Conservation (phyloP, 2,113 vertebrate species). For the Malaclemys terrapin region DNA sequence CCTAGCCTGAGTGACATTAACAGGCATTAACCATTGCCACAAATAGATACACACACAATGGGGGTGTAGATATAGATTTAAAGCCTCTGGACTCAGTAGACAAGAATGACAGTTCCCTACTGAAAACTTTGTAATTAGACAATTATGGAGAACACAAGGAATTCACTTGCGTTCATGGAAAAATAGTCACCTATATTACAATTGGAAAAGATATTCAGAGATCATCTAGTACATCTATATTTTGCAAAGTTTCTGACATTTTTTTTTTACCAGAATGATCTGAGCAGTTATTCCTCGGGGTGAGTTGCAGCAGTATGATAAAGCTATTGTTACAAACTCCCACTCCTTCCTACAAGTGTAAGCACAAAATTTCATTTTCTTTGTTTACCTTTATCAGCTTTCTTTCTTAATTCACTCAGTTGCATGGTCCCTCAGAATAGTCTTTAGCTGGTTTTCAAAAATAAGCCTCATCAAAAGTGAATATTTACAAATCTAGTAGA, state of each 20-base stretch:
- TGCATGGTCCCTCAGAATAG: background rate
- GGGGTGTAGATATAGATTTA: background rate
- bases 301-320: background rate
- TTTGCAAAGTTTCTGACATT: background rate
- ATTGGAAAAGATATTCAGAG: background rate
- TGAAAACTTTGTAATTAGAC: background rate
- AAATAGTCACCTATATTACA: accelerated
- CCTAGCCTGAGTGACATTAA: background rate
- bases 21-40: accelerated
- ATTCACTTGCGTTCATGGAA: background rate
- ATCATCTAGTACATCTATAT: background rate
- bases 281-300: background rate
- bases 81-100: background rate
- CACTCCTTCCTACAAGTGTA: accelerated
- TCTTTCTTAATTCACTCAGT: background rate
- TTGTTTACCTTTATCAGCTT: background rate
- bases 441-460: background rate
- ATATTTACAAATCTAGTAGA: background rate
- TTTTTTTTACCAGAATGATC: background rate
- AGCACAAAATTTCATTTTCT: background rate
- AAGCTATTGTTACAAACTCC: background rate
- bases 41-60: background rate
- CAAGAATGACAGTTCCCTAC: background rate
- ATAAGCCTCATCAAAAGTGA: background rate
- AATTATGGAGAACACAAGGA: background rate